A percentile compares a stretch with the other conserved stretches of the same genome.
Evolutionary conservation across 1,140 invertebrate genomes (phyloP).

Genomic region (Hormaphis cornu): DNA sequence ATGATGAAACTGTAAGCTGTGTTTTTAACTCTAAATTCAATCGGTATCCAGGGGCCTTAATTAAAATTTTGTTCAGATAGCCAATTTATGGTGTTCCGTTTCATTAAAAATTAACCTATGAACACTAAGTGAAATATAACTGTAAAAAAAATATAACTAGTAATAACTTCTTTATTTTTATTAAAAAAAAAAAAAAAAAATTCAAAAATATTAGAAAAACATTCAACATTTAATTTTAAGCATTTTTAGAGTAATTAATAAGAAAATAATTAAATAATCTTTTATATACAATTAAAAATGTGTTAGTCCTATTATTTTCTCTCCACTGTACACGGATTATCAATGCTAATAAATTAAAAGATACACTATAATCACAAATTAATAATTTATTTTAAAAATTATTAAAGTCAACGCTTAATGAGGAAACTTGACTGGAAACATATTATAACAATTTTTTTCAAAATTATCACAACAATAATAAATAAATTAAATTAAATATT

Average conservation of each 20-base stretch:
- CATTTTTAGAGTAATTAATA: background rate
- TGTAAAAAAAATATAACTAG: no score
- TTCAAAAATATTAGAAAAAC: background rate
- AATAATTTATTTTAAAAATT: no score
- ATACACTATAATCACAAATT: background rate
- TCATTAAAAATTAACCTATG: background rate
- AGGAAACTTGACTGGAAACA: background rate
- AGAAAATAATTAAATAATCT: background rate
- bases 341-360: conserved; percentile 3
- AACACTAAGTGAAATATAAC: background rate
- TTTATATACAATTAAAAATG: background rate
- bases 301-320: background rate
- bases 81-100: background rate
- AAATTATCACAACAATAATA: conserved; percentile 28
- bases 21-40: no score
- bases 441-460: background rate
- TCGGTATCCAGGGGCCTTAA: no score
- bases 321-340: conserved; percentile 5
- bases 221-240: background rate
- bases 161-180: background rate
- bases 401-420: no score
- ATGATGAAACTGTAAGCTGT: no score
- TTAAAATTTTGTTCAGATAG: background rate
- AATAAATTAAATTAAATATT: no score
- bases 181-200: background rate